phyloP scores from a whole-genome alignment of 2,888 invertebrate genomes.

The Hypselothyrea guttata region DNA sequence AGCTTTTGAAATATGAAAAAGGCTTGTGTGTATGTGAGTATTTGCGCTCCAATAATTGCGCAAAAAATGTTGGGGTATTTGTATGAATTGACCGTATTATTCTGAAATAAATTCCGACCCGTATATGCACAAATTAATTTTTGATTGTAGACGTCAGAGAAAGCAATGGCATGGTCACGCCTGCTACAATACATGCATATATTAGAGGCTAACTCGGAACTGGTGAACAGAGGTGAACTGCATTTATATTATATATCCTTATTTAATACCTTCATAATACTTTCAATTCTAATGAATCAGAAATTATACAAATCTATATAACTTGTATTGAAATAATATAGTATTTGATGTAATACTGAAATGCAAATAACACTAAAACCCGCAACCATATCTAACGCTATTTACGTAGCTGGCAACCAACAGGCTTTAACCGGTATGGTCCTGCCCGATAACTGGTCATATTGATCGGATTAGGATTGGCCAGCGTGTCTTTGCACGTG shows the following conservation, averaged over 20 bases:
- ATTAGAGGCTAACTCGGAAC: too few species aligned
- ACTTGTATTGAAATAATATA: too few species aligned
- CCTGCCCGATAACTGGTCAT: constrained; percentile 7
- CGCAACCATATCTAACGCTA: neutral
- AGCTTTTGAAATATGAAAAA: constrained; percentile 54
- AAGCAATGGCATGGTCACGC: constrained; percentile 4
- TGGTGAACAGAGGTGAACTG: too few species aligned
- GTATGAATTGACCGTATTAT: constrained; percentile 47
- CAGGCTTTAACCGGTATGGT: constrained; percentile 15
- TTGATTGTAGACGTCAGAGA: constrained; percentile 34
- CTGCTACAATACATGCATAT: too few species aligned
- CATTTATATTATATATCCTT: too few species aligned
- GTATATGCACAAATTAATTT: constrained; percentile 50
- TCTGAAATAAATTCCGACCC: constrained; percentile 36
- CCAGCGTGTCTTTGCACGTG: too few species aligned
- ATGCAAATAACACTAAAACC: neutral
- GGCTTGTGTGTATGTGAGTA: constrained; percentile 23
- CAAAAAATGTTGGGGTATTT: constrained; percentile 51
- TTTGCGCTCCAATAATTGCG: constrained; percentile 65
- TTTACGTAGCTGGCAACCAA: neutral
- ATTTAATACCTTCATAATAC: too few species aligned
- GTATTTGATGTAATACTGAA: neutral
- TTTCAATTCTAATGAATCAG: too few species aligned
- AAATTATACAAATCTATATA: too few species aligned
- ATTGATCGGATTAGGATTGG: too few species aligned